phyloP scores from a whole-genome alignment of 2,113 vertebrate species.

The Entelurus aequoreus region DNA sequence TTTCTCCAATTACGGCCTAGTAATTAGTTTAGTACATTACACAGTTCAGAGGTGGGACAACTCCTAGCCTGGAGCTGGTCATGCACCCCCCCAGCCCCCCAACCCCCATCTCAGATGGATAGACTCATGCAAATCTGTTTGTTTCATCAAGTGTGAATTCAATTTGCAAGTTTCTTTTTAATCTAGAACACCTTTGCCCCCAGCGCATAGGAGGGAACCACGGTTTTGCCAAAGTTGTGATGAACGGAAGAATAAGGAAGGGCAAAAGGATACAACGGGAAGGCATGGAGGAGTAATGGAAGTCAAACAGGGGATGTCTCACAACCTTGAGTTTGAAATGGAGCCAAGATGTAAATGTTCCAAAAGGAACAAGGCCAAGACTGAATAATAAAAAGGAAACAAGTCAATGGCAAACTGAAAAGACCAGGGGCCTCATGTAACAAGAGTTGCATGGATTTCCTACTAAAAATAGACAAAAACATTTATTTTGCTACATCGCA shows the following conservation, averaged over 20 bases:
- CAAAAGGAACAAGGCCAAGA: slow-evolving; percentile 21
- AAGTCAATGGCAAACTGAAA: no score
- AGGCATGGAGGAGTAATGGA: slow-evolving; percentile 18
- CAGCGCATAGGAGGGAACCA: slow-evolving; percentile 58
- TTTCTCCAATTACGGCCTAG: slow-evolving; percentile 61
- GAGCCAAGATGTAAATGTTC: slow-evolving; percentile 1
- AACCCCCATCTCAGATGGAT: slow-evolving; percentile 60
- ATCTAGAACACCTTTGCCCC: slow-evolving; percentile 75
- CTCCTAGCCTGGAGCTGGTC: slow-evolving; percentile 70
- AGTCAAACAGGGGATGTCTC: slow-evolving; percentile 11
- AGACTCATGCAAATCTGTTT: slow-evolving; percentile 71
- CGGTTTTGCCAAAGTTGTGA: slow-evolving; percentile 49
- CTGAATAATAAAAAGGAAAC: slow-evolving; percentile 24
- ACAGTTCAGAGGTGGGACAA: slow-evolving; percentile 64
- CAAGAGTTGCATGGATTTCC: no score
- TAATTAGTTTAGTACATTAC: slow-evolving; percentile 66
- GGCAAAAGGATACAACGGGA: slow-evolving; percentile 33
- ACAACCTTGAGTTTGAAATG: slow-evolving; percentile 31
- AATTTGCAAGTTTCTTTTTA: slow-evolving; percentile 71
- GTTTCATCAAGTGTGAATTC: slow-evolving; percentile 78
- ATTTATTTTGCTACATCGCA: no score
- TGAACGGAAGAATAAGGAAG: slow-evolving; percentile 38
- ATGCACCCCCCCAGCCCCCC: no score
- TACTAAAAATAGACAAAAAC: no score
- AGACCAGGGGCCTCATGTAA: no score